Evolutionary conservation across 1,140 invertebrate species (phyloP).

Genomic region (Phocides pigmalion): DNA sequence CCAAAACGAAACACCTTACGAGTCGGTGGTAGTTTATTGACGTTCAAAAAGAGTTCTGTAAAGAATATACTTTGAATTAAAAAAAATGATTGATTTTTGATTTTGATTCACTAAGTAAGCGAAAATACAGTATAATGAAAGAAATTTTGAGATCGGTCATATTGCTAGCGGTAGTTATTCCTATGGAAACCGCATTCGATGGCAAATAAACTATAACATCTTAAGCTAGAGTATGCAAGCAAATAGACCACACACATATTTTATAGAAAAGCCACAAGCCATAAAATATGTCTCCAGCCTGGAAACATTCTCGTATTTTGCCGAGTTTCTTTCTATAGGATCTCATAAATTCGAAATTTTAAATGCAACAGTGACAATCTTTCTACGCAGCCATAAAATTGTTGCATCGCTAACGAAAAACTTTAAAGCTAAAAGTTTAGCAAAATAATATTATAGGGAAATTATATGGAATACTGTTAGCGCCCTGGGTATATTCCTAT

Average conservation of each 20-base stretch:
- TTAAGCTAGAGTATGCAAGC: conserved; percentile 21
- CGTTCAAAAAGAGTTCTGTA: no score
- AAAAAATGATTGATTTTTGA: no score
- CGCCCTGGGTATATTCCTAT: no score
- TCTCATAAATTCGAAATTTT: conserved; percentile 33
- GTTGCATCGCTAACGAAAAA: not conserved
- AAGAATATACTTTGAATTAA: no score
- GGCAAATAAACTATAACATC: not conserved
- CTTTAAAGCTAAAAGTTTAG: no score
- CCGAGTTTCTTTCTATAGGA: conserved; percentile 29
- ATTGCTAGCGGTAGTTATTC: not conserved
- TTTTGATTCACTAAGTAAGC: no score
- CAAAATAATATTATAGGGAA: no score
- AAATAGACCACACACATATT: conserved; percentile 30
- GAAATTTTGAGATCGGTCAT: no score
- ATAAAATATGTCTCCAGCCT: conserved; percentile 30
- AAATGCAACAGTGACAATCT: conserved; percentile 31
- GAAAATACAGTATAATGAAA: no score
- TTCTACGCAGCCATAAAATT: conserved; percentile 14
- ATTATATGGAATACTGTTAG: no score
- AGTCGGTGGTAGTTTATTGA: no score
- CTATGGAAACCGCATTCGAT: not conserved
- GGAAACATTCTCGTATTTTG: conserved; percentile 28
- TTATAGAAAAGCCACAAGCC: conserved; percentile 21
- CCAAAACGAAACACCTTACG: no score